Evolutionary conservation across 2,113 vertebrate genomes (phyloP), one percentile per base, ranked within the genome.

Genomic region (Theristicus caerulescens): DNA sequence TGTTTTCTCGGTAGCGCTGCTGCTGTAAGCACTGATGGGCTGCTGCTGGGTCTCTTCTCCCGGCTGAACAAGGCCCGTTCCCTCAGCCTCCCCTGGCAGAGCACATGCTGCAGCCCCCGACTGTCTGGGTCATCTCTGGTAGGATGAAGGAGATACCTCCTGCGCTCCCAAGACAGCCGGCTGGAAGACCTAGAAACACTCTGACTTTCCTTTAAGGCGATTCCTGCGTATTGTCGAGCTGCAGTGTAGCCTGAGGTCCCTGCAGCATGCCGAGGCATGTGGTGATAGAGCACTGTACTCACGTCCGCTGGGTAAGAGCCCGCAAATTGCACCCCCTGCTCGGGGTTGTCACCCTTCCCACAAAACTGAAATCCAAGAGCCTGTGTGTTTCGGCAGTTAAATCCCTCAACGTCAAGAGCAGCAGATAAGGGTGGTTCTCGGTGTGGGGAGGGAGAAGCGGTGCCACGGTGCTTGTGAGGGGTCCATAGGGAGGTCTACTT

Each of bases 141-240:
- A 55, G 66, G 54, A 76, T 57, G 69, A 62, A 67, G 61, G 49
- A 92, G 64, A 26, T 14, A 42, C 32, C 46, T 83, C n/a, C 71
- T 65, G 66, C 5, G 3, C 36, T 90, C 71, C 71, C 86, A 24
- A 38, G 38, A 16, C 38, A 77, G 66, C 10, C 1, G 5, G 6
- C 70, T 86, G 49, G 55, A 51, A 93, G 80, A 80, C 83, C 72
- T 73, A 85, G 86, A 94, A 87, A 94, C 52, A 29, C 25, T 90
- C 38, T 46, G 80, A 26, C 62, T 69, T 80, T 72, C 42, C 13
- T 78, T 58, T 81, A 81, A 66, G 69, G 87, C 10, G 44, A 73
- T 57, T 25, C 40, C 34, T 78, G n/a, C 0, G 4, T 20, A 4
- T 21, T 16, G 10, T 42, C 12, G 2, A 40, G 44, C 49, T 36